Base-by-base conservation (phyloP, 2,113 vertebrate species). In the Turnix velox region DNA sequence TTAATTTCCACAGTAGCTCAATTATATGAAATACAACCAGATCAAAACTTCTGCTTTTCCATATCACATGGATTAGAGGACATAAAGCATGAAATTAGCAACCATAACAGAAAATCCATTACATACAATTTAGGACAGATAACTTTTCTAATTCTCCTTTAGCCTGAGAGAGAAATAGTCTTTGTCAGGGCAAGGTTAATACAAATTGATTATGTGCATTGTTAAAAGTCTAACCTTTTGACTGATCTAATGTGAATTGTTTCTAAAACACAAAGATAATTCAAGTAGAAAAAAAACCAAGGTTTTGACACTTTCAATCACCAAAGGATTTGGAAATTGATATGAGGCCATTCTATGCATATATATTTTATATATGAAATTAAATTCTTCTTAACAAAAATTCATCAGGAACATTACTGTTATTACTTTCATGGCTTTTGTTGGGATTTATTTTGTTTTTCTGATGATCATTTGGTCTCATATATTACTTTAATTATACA, bases 381-480 rank as follows among this genome's bases (percentile, higher is more conserved):
- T 33, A 87, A 86, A 81, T 93, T 72, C 1, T 55, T 94, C 75
- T 77, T 84, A 55, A 82, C 75, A 81, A 90, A 93, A 88, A 81
- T 66, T 84, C 80, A 57, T 12, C 40, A 59, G 33, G n/a, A 81
- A 28, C 18, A 35, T 81, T 88, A 33, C 11, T 83, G 74, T 78
- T 90, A 67, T 63, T 92, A 31, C 79, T 67, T 13, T 71, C 63
- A 69, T 10, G 76, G 35, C 35, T 91, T 95, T 92, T 55, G 35
- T 31, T 78, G 37, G 28, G 37, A 72, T 87, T 88, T 69, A 84
- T 93, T 93, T 89, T 91, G 8, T 48, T 63, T 31, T 10, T 65
- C 6, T 68, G 84, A 27, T 2, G 6, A 45, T 72, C 0, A 0
- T 89, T 66, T 92, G 16, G 69, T 95, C 95, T 78, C 68, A 68